Evolutionary conservation across 2,888 invertebrate species (phyloP).

Genomic region (Drosophila greeni): DNA sequence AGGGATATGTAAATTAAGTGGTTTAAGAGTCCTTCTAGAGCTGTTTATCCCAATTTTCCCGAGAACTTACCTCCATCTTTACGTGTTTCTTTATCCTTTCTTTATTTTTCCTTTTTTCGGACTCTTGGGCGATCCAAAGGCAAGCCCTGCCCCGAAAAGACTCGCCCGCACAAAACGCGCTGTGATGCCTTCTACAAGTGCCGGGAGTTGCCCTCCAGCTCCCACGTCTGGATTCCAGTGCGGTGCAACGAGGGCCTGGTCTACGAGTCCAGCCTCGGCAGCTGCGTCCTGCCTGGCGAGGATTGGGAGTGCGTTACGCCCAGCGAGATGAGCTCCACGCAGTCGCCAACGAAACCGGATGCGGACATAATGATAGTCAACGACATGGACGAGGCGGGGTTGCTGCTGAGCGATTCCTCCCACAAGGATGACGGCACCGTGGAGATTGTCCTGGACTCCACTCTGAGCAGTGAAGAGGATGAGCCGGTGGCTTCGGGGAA

Average conservation of each 20-base stretch:
- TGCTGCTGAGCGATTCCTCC: slow-evolving; percentile 38
- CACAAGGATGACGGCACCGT: slow-evolving; percentile 61
- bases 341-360: slow-evolving; percentile 30
- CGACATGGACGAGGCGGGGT: slow-evolving; percentile 54
- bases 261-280: slow-evolving; percentile 76
- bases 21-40: no score
- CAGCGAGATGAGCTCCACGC: slow-evolving; percentile 48
- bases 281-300: slow-evolving; percentile 78
- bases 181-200: slow-evolving; percentile 78
- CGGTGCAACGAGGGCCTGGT: slow-evolving; percentile 77
- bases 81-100: slow-evolving; percentile 2
- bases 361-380: slow-evolving; percentile 62
- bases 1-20: no score
- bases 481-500: slow-evolving; percentile 24
- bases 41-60: no score
- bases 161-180: slow-evolving; percentile 76
- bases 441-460: slow-evolving; percentile 56
- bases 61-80: background rate
- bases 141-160: slow-evolving; percentile 77
- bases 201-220: slow-evolving; percentile 67
- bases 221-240: slow-evolving; percentile 77
- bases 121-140: slow-evolving; percentile 52
- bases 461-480: slow-evolving; percentile 62
- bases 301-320: slow-evolving; percentile 78
- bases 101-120: slow-evolving; percentile 2